Conservation (phyloP, 2,113 vertebrate species). For the Hyperoodon ampullatus region DNA sequence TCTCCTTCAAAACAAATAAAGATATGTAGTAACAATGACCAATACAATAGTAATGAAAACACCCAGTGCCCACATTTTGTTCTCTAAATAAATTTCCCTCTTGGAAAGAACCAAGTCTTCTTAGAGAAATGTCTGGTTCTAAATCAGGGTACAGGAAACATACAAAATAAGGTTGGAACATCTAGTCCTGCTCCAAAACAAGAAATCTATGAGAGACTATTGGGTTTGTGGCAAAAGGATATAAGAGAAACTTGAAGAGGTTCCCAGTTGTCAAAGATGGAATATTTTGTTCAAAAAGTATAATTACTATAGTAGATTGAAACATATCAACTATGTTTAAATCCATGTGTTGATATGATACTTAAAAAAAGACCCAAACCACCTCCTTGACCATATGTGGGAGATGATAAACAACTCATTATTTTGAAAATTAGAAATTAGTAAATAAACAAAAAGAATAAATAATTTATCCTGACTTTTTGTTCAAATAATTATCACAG, state of each 20-base stretch:
- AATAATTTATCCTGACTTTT: neutral
- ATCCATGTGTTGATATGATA: neutral
- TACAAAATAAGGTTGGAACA: neutral
- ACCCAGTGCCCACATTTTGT: neutral
- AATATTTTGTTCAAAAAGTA: neutral
- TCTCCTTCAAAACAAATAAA: slow-evolving; percentile 5
- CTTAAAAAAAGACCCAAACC: neutral
- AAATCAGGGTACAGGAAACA: neutral
- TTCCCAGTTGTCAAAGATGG: neutral
- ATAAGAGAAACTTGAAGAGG: neutral
- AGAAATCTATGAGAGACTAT: neutral
- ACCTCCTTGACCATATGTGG: neutral
- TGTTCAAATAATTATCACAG: neutral
- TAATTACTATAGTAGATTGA: neutral
- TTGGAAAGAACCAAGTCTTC: neutral
- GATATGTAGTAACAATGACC: neutral
- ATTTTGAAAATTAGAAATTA: neutral
- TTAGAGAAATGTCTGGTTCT: neutral
- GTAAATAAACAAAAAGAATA: neutral
- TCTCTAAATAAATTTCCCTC: slow-evolving; percentile 5
- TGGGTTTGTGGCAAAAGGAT: neutral
- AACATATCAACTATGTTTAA: neutral
- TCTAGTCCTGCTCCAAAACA: neutral
- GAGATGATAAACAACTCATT: neutral
- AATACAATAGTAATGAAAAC: neutral